Percentiles rank a stretch among this genome's conserved stretches.
Evolutionary conservation across 2,797 vertebrate genomes (phyloP).

Genomic region (Etheostoma perlongum): DNA sequence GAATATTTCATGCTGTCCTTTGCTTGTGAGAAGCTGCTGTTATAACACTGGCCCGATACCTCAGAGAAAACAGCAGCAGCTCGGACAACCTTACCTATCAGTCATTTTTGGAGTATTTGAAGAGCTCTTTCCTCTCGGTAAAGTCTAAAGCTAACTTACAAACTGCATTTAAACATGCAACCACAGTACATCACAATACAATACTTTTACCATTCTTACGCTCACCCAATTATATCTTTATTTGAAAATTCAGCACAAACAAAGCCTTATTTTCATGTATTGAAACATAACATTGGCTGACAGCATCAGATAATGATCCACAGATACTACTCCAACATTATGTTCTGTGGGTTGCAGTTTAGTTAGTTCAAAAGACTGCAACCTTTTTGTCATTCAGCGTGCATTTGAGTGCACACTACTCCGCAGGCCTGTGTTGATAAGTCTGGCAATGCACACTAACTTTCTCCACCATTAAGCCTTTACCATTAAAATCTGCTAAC

Average conservation of each 20-base stretch:
- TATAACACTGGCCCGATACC: constrained; percentile 35
- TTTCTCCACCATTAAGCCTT: neutral
- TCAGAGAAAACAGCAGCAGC: constrained; percentile 46
- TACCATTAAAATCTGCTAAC: neutral
- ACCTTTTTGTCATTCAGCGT: neutral
- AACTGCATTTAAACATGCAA: neutral
- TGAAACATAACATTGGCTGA: neutral
- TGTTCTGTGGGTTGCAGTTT: neutral
- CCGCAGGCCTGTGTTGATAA: too few relatives aligned
- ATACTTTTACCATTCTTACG: neutral
- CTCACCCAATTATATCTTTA: neutral
- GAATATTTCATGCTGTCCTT: constrained; percentile 79
- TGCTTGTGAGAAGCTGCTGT: constrained; percentile 51
- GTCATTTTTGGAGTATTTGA: constrained; percentile 29
- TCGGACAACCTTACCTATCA: constrained; percentile 58
- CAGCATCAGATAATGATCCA: neutral
- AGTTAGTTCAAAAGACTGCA: neutral
- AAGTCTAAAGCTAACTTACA: neutral
- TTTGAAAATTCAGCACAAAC: neutral
- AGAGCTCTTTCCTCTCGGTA: constrained; percentile 10
- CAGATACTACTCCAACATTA: neutral
- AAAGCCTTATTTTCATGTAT: neutral
- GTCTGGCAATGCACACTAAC: neutral
- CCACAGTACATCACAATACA: neutral
- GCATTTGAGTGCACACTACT: neutral